phyloP scores from a whole-genome alignment of 2,113 vertebrate genomes.

The Orycteropus afer region DNA sequence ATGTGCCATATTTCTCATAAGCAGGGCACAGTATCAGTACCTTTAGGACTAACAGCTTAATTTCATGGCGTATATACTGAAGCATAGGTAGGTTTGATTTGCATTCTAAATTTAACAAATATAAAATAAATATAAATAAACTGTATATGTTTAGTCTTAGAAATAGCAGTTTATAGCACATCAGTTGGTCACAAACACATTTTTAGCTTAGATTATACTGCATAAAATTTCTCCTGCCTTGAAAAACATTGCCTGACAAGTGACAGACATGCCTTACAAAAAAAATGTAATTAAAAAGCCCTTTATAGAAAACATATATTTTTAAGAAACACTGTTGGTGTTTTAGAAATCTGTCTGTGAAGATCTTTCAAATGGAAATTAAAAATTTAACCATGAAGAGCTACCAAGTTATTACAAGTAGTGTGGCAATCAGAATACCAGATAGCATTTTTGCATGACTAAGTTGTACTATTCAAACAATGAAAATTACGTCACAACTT shows the following conservation, averaged over 20 bases:
- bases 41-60: conserved; percentile 49
- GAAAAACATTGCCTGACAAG: conserved; percentile 42
- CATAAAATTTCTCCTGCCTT: conserved; percentile 24
- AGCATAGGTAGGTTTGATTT: conserved; percentile 43
- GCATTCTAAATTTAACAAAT: conserved; percentile 61
- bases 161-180: conserved; percentile 28
- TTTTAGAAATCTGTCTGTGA: conserved; percentile 36
- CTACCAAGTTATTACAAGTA: conserved; percentile 27
- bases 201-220: neutral
- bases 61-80: conserved; percentile 28
- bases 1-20: neutral
- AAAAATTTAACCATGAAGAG: neutral
- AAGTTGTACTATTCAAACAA: conserved; percentile 4
- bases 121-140: conserved; percentile 48
- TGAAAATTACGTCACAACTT: neutral
- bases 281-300: conserved; percentile 15
- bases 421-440: neutral
- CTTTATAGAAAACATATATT: neutral
- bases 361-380: conserved; percentile 31
- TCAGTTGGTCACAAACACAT: conserved; percentile 22
- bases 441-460: neutral
- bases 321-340: neutral
- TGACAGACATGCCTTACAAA: conserved; percentile 26
- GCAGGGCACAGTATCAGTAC: conserved; percentile 19
- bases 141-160: conserved; percentile 14